Conservation (phyloP, 2,888 invertebrate genomes). For the Sphaerophoria rueppellii region DNA sequence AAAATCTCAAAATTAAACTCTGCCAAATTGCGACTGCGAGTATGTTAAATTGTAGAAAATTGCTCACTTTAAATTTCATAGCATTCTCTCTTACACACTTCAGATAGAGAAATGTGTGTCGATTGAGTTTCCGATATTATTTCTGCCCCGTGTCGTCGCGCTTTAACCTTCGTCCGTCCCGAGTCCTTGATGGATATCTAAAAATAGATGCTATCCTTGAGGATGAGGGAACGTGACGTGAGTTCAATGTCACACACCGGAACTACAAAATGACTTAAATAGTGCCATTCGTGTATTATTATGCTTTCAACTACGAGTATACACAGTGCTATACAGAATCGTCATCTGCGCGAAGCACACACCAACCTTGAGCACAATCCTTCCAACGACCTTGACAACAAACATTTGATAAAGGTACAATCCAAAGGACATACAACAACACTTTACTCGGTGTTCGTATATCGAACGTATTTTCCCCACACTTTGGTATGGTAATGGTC, state of each 20-base stretch:
- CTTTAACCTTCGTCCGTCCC: constrained; percentile 38
- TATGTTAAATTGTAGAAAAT: no score
- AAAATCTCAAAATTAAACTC: no score
- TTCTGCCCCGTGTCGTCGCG: no score
- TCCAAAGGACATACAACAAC: constrained; percentile 23
- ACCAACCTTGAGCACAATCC: constrained; percentile 64
- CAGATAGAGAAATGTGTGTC: not conserved
- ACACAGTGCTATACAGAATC: constrained; percentile 31
- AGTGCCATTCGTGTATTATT: not conserved
- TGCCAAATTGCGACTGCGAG: no score
- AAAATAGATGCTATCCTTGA: constrained; percentile 62
- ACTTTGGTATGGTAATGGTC: constrained; percentile 56
- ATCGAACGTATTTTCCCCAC: constrained; percentile 13
- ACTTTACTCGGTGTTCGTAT: not conserved
- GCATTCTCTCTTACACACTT: not conserved
- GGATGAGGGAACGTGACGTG: constrained; percentile 60
- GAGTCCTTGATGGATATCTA: constrained; percentile 56
- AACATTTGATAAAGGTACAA: constrained; percentile 45
- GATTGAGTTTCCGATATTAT: not conserved
- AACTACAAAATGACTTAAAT: constrained; percentile 33
- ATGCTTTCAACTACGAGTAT: not conserved
- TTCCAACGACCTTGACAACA: constrained; percentile 68
- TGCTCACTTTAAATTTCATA: not conserved
- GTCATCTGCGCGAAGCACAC: constrained; percentile 46
- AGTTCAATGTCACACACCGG: constrained; percentile 73